A percentile compares a stretch with the other conserved stretches of the same genome.
Evolutionary conservation across 1,140 invertebrate species (phyloP).

Genomic region (Neodiprion lecontei): DNA sequence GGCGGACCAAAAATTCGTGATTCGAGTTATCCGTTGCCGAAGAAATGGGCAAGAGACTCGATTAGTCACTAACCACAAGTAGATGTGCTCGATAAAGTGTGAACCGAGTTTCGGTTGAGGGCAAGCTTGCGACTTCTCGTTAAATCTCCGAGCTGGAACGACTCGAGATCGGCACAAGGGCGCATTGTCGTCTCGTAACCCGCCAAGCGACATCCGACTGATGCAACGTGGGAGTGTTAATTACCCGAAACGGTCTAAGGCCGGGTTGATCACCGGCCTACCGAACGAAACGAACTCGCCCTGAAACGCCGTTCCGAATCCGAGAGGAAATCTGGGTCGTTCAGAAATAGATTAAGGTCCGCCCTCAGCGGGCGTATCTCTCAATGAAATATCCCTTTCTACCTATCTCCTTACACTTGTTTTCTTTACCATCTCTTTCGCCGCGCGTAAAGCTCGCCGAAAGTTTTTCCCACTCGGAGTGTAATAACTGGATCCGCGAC

Average conservation of each 20-base stretch:
- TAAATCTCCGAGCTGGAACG: neutral
- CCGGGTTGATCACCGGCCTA: slow-evolving; percentile 31
- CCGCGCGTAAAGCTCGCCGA: neutral
- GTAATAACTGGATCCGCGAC: slow-evolving; percentile 19
- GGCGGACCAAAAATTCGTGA: too few relatives aligned
- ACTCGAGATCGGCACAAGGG: neutral
- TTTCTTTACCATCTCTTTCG: neutral
- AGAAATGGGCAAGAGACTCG: too few relatives aligned
- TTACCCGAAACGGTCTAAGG: slow-evolving; percentile 57
- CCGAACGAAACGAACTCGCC: neutral
- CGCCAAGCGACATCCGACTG: slow-evolving; percentile 28
- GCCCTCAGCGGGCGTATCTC: slow-evolving; percentile 32
- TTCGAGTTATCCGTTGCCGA: too few relatives aligned
- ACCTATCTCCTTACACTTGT: neutral
- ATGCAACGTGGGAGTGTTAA: slow-evolving; percentile 47
- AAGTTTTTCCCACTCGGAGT: slow-evolving; percentile 19
- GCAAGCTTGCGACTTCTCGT: neutral
- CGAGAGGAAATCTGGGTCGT: slow-evolving; percentile 55
- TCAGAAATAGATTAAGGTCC: slow-evolving; percentile 55
- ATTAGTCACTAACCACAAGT: too few relatives aligned
- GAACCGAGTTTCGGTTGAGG: too few relatives aligned
- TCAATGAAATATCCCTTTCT: slow-evolving; percentile 41
- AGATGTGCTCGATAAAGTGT: too few relatives aligned
- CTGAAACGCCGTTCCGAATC: slow-evolving; percentile 31
- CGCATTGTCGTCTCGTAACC: slow-evolving; percentile 8